Conservation (phyloP, 2,113 vertebrate species). For the Drymodes brunneopygia region DNA sequence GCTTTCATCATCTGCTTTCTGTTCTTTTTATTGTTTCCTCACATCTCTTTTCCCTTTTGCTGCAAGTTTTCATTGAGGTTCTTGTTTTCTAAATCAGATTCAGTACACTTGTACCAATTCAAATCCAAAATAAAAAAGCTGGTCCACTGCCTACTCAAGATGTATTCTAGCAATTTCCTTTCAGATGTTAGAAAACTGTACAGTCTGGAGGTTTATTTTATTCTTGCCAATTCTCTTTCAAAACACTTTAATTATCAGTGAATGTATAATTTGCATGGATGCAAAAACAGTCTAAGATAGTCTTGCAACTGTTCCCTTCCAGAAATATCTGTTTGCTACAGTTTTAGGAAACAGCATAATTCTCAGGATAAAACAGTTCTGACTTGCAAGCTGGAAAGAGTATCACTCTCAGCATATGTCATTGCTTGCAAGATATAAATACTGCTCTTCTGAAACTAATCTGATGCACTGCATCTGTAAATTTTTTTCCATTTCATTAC, state of each 20-base stretch:
- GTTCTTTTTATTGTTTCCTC: not conserved
- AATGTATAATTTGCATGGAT: not conserved
- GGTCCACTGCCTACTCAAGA: not conserved
- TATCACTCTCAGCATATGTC: not conserved
- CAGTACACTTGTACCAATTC: not conserved
- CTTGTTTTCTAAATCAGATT: not conserved
- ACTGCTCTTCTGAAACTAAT: conserved; percentile 11
- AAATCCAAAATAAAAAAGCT: not conserved
- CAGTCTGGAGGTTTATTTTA: not conserved
- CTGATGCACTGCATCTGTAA: not conserved
- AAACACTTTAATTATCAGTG: conserved; percentile 21
- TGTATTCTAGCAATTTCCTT: not conserved
- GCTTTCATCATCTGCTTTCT: not conserved
- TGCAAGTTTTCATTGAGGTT: not conserved
- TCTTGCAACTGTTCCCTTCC: not conserved
- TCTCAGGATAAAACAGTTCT: not conserved
- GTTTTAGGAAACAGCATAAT: not conserved
- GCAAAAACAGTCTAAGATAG: not conserved
- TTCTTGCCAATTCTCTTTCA: not conserved
- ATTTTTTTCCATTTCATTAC: conserved; percentile 3
- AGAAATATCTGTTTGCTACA: conserved; percentile 1
- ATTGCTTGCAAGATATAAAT: not conserved
- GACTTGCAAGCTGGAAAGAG: not conserved
- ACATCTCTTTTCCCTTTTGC: not conserved
- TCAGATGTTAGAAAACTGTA: not conserved